phyloP scores from a whole-genome alignment of 2,888 invertebrate species.

The Argyresthia goedartella region DNA sequence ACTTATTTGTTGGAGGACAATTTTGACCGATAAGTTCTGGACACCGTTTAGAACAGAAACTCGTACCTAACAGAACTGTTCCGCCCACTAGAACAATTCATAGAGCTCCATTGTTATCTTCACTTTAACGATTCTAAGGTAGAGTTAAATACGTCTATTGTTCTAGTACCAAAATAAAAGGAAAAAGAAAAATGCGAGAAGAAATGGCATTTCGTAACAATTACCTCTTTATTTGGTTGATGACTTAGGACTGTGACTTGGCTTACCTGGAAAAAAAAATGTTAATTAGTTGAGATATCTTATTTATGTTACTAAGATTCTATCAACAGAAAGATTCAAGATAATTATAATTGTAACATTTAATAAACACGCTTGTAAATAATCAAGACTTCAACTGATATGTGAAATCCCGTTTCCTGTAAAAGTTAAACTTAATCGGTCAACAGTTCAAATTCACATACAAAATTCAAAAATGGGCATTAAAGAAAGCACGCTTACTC shows the following conservation, averaged over 20 bases:
- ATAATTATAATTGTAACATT: no score
- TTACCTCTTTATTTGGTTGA: not conserved
- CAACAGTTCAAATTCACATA: no score
- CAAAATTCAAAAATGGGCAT: no score
- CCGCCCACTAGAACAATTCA: constrained; percentile 22
- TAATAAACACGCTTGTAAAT: no score
- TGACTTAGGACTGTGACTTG: not conserved
- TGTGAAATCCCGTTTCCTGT: no score
- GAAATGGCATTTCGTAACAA: not conserved
- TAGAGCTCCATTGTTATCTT: constrained; percentile 16
- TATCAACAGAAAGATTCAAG: no score
- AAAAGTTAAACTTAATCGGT: no score
- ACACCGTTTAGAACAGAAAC: constrained; percentile 18
- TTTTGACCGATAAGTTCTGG: constrained; percentile 31
- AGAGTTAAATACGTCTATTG: constrained; percentile 3
- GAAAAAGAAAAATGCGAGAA: not conserved
- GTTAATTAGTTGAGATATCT: no score
- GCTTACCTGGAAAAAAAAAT: constrained; percentile 31
- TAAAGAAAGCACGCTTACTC: no score
- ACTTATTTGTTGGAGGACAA: constrained; percentile 27
- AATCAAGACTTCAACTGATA: no score
- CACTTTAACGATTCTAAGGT: constrained; percentile 13
- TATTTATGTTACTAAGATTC: no score
- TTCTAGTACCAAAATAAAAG: constrained; percentile 1
- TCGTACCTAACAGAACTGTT: constrained; percentile 15